Evolutionary conservation across 92 coral and sea anemone species (phyloP), one percentile per base, ranked within the genome.

Genomic region (Hydrozoanthus gracilis): DNA sequence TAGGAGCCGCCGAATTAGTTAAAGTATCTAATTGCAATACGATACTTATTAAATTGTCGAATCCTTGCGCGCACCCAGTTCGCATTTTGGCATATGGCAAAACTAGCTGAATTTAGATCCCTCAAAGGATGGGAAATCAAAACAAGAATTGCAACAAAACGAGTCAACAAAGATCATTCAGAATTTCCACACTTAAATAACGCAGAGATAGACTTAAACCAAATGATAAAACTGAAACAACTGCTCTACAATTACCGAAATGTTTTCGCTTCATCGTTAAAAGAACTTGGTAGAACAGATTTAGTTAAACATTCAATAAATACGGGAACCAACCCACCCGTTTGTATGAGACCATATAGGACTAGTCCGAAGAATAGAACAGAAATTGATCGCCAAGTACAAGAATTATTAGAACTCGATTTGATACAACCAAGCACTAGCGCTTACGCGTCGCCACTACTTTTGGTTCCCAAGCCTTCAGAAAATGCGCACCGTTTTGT

Each of bases 141-240:
- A 56, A 39, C 18, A 39, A 54, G 52, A 77, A 35, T 8, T 51
- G 1, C 60, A 12, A 12, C 48, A 5, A 39, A 39, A 44, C 5
- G 49, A 77, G 44, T 51, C 2, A 6, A 52, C 3, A 4, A 20
- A 77, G 68, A 77, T 14, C 55, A 77, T 44, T 77, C 82, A 11
- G 8, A 20, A 17, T 54, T 56, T 56, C 82, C 69, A 0, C 51
- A 77, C 4, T 44, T 77, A 3, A 15, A 3, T 0, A 39, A 55
- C 6, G 20, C 82, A 39, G 82, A 54, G 4, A 12, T 54, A 27
- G 49, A 52, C 12, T 3, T 14, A 1, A 16, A 9, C 18, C 70
- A 77, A 77, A 56, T 27, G 70, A 39, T 52, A 20, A 77, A 77
- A 77, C 39, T 77, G 7, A 35, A 77, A 55, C 51, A 56, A 8